Percentiles rank a stretch among this genome's conserved stretches.
These are phyloP conservation scores for fruit fly (Drosophila melanogaster) DNA, from an alignment of 1,140 invertebrate species.

Conservation along the genomic window Release_6_plus_ISO1_MT NT_033777.3:7405001-7405500, in stretches of 20 bases:
- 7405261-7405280: conserved; percentile 73
- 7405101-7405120: conserved; percentile 4
- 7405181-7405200: conserved; percentile 9
- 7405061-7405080: conserved; percentile 34
- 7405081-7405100: conserved; percentile 42
- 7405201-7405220: conserved; percentile 34
- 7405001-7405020: conserved; percentile 53
- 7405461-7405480: conserved; percentile 26
- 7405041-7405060: conserved; percentile 23
- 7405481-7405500: conserved; percentile 21
- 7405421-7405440: conserved; percentile 8
- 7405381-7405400: conserved; percentile 78
- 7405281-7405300: conserved; percentile 26
- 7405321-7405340: conserved; percentile 32
- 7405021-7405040: conserved; percentile 38
- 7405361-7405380: conserved; percentile 74
- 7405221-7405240: conserved; percentile 28
- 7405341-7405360: conserved; percentile 49
- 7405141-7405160: conserved; percentile 34
- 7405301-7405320: conserved; percentile 47
- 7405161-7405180: conserved; percentile 61
- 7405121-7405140: conserved; percentile 66
- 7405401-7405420: conserved; percentile 50
- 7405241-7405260: conserved; percentile 68
- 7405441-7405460: conserved; percentile 33